Base-by-base conservation (phyloP, 2,113 vertebrate genomes). In the Leucopternis melanops region DNA sequence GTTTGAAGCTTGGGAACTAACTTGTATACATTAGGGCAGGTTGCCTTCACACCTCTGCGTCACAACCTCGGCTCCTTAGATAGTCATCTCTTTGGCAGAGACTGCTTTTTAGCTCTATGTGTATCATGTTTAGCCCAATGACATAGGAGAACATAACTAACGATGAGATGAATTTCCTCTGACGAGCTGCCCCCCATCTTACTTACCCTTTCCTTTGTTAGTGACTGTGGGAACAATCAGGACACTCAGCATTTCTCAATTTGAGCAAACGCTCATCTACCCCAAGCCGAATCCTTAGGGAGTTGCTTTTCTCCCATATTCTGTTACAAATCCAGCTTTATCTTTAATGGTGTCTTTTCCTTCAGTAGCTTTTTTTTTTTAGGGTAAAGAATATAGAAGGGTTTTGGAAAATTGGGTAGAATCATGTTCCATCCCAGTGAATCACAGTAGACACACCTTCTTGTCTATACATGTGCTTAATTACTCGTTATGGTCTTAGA, bases 1-100 rank as follows among this genome's bases (percentile, higher is more conserved):
- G 32, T 5, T 20, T 40, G 1, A 15, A 17, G 16, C 36, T 31
- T 57, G 62, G 75, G 54, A 55, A 23, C 27, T 29, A 47, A 16
- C 13, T 74, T 16, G 54, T 13, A 3, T 23, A 7, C 9, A 3
- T 42, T 2, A 17, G 54, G 71, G 23, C 57, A 67, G 32, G 38
- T n/a, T 38, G 15, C 12, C 20, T 62, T 62, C 80, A 27, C 40
- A 22, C 10, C 75, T 66, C 13, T 1, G 45, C 25, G 4, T 38
- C 47, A 3, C 47, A 42, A 47, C 32, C n/a, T 52, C 0, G 0
- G 49, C 75, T 85, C 66, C 0, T 6, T 15, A 17, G 4, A 5
- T 4, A 18, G 62, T 31, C 80, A 40, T 25, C 54, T 44, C 61
- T 20, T 29, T 10, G 61, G 52, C 61, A 58, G 49, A 36, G 42